Percentiles rank a stretch among this genome's conserved stretches.
Evolutionary conservation across 53 echinoderm and acorn worm genomes (phyloP).

Genomic region (Crossaster papposus): DNA sequence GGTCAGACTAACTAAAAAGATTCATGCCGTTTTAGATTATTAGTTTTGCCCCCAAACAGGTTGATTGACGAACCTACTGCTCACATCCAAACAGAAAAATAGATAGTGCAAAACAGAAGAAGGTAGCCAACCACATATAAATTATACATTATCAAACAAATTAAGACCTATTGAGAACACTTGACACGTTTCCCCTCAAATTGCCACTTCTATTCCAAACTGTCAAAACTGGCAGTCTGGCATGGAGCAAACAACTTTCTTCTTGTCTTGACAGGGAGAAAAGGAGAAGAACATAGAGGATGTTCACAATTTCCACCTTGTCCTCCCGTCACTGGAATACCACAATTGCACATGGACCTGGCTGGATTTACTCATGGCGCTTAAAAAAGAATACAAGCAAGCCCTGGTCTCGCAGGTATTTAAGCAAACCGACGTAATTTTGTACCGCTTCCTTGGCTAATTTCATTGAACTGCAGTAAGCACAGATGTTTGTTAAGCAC

Average conservation of each 20-base stretch:
- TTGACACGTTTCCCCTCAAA: too few species aligned
- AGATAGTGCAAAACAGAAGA: too few species aligned
- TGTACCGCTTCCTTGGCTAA: too few species aligned
- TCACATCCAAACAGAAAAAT: too few species aligned
- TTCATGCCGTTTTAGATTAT: not conserved
- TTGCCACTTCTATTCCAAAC: too few species aligned
- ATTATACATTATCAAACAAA: too few species aligned
- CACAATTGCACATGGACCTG: constrained; percentile 99
- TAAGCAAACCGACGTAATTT: not conserved
- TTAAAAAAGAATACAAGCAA: constrained; percentile 98
- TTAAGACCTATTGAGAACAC: too few species aligned
- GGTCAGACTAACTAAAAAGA: constrained; percentile 50
- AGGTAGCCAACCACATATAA: too few species aligned
- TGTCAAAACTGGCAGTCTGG: not conserved
- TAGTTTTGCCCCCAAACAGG: not conserved
- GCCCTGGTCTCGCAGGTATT: constrained; percentile 93
- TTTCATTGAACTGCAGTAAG: not conserved
- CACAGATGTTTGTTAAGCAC: not conserved
- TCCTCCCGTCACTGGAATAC: constrained; percentile 86
- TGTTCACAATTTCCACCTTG: constrained; percentile 88
- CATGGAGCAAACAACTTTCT: not conserved
- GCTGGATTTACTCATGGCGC: constrained; percentile 95
- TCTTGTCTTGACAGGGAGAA: constrained; percentile 75
- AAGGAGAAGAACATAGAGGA: constrained; percentile 99
- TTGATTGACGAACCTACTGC: not conserved